These are phyloP conservation scores for Synaphobranchus kaupii DNA, from an alignment of 2,797 vertebrate species.

Conservation along the genomic window DNA sequence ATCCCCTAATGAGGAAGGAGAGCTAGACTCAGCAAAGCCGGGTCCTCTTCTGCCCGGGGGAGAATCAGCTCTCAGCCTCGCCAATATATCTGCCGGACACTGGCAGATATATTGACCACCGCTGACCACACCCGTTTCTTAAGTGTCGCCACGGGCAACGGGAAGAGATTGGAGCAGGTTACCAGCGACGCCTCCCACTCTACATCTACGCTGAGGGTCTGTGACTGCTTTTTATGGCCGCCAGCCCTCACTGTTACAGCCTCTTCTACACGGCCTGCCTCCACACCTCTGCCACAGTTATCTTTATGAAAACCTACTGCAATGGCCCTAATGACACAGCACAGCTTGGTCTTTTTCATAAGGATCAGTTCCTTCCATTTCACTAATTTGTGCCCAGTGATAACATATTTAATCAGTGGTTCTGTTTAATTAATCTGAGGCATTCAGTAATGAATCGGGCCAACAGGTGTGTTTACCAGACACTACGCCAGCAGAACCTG, in stretches of 20 bases:
- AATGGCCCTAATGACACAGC: not conserved
- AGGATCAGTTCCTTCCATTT: not conserved
- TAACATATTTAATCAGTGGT: not conserved
- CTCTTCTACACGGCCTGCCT: no score
- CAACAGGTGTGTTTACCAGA: not conserved
- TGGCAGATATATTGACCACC: no score
- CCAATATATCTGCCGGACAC: not conserved
- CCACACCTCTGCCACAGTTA: not conserved
- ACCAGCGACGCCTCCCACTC: not conserved
- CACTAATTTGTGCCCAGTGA: not conserved
- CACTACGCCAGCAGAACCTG: not conserved
- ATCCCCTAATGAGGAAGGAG: constrained; percentile 37
- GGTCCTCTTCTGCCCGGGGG: not conserved
- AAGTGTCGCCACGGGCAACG: constrained; percentile 3
- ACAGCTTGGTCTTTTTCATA: not conserved
- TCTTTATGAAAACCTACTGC: not conserved
- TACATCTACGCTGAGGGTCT: not conserved
- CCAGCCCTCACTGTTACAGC: not conserved
- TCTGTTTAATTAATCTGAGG: not conserved
- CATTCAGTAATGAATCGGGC: not conserved
- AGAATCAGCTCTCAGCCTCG: not conserved
- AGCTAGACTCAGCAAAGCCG: constrained; percentile 32
- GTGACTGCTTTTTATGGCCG: not conserved
- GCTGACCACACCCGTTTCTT: not conserved
- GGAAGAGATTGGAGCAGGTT: not conserved